Percentiles rank a stretch among this genome's conserved stretches.
Evolutionary conservation across 2,113 vertebrate genomes (phyloP).

Genomic region (Myodes glareolus): DNA sequence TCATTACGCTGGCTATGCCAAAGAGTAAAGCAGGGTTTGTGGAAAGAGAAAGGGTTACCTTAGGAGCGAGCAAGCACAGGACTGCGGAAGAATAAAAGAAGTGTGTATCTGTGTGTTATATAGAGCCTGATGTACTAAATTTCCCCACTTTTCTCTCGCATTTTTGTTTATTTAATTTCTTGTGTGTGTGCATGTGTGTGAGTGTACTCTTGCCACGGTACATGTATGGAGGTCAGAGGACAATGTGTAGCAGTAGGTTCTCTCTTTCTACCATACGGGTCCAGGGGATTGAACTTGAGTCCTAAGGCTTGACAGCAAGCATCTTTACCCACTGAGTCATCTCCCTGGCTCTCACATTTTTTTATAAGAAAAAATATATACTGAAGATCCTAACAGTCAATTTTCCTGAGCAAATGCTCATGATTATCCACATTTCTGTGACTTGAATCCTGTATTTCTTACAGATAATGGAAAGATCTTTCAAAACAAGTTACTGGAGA

Average conservation of each 20-base stretch:
- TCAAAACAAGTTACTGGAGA: conserved; percentile 18
- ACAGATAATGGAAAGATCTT: conserved; percentile 49
- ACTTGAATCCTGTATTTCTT: neutral
- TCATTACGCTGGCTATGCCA: neutral
- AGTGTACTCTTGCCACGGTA: neutral
- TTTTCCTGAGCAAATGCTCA: neutral
- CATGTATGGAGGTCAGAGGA: neutral
- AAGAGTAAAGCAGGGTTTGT: neutral
- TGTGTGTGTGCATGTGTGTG: neutral
- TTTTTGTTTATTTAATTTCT: neutral
- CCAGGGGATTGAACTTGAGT: neutral
- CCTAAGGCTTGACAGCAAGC: neutral
- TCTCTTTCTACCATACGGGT: neutral
- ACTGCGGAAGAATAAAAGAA: neutral
- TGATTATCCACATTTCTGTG: neutral
- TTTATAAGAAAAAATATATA: neutral
- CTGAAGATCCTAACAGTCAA: neutral
- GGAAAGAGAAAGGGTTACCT: neutral
- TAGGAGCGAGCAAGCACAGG: neutral
- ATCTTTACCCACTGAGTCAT: neutral
- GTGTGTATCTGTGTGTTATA: neutral
- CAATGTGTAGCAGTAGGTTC: neutral
- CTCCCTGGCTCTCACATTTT: neutral
- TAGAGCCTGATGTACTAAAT: neutral
- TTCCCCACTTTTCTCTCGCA: neutral